Evolutionary conservation across 2,888 invertebrate genomes (phyloP), one percentile per base, ranked within the genome.

Genomic region (Rhagonycha fulva): DNA sequence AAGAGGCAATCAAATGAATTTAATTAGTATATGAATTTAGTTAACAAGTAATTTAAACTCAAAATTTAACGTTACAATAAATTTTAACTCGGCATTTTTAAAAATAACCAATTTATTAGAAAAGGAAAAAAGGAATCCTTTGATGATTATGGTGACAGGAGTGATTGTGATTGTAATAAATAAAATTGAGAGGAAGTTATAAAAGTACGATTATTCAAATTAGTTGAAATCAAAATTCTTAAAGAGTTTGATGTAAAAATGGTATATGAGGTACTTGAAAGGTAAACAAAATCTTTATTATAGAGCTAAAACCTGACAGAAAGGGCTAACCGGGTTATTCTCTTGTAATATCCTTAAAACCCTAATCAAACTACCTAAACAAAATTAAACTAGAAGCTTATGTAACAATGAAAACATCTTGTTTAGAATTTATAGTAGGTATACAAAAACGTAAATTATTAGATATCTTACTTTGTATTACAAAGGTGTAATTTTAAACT

Each of bases 401-500:
- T 26, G 63, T 66, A 66, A 66, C 63, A 66, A 66, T 66, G 63
- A 66, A 47, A 72, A 72, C 30, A 66, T 66, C 66, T 72, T 72
- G 32, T 72, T 67, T 72, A 72, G 72, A 68, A 68, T 72, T 72
- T 60, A 72, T 26, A 14, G 61, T 68, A 61, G 62, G 61, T 19
- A 72, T 61, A 68, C 68, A 72, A 61, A 28, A 28, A 61, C 74
- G 69, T 74, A 74, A 74, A 74, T 74, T 74, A 70, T 68, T 74
- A 70, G 74, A 74, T 74, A 74, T 62, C 74, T 74, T 62, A 63
- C 63, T 74, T 74, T 32, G 70, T 62, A 69, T 74, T 74, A 74
- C 74, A 69, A 74, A 74, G 74, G 69, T 74, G 74, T 74, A 70
- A 74, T 74, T 74, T 74, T 74, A 74, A 73, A 74, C 74, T 62